Base-by-base conservation (phyloP, 2,888 invertebrate species). In the Dryocosmus kuriphilus region DNA sequence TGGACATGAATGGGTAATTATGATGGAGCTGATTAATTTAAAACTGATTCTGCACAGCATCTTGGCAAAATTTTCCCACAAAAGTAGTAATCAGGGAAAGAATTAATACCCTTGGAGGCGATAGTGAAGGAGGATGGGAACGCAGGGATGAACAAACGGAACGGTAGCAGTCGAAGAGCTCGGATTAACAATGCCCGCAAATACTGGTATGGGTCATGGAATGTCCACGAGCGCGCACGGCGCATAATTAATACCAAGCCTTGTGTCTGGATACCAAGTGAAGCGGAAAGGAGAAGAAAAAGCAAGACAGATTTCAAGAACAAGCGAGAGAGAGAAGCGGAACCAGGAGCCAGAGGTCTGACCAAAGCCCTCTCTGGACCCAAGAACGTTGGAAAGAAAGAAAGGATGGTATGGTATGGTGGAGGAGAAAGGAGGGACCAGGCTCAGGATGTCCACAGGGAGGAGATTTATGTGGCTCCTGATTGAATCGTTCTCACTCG, bases 401-500 rank as follows among this genome's bases (percentile, higher is more conserved):
- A 63, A 75, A 22, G 19, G 65, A 35, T 24, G 74, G 51, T 46
- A 51, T 51, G 32, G 14, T 22, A 16, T 27, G 77, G 41, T 73
- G 46, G 75, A 81, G 24, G 32, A 62, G 32, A 76, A 78, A 79
- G 73, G 57, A 78, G 71, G 79, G 81, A 82, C 80, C 80, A 77
- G 78, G 79, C 82, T 85, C 87, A 87, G 88, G 88, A 90, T 90
- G 91, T 90, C 90, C 89, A 87, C 90, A 87, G 88, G 89, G 88
- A 90, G 89, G 89, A 91, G 91, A 91, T 91, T 91, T 91, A 91
- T 91, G 91, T 91, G 89, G 89, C 90, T 91, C 90, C 91, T 91
- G 91, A 91, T 91, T 91, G 91, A 91, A 91, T 91, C 91, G 91
- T 91, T 91, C 91, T 91, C 91, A 91, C 91, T 91, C 91, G 91